Conservation (phyloP, 2,888 invertebrate genomes). For the Pedicia rivosa region DNA sequence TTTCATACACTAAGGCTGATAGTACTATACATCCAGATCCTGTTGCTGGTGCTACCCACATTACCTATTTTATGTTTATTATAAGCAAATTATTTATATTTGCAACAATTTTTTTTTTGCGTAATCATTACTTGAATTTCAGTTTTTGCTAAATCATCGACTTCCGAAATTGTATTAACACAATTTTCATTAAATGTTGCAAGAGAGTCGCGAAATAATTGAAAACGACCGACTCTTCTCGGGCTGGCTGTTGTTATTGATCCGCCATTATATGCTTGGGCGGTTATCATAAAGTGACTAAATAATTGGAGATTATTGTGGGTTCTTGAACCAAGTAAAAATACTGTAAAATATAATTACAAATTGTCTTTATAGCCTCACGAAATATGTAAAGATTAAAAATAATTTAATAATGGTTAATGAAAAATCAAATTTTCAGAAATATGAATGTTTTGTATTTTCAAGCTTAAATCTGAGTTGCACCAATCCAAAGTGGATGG, state of each 20-base stretch:
- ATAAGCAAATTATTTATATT: not conserved
- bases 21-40: constrained; percentile 78
- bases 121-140: constrained; percentile 52
- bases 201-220: constrained; percentile 42
- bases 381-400: too few species aligned
- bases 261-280: constrained; percentile 34
- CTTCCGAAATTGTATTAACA: constrained; percentile 68
- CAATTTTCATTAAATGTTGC: constrained; percentile 62
- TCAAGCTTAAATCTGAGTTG: too few species aligned
- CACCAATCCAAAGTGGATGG: not conserved
- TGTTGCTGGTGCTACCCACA: constrained; percentile 78
- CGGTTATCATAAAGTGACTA: constrained; percentile 59
- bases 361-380: too few species aligned
- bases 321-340: constrained; percentile 48
- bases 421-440: too few species aligned
- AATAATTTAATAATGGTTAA: too few species aligned
- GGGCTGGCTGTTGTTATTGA: constrained; percentile 29
- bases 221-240: constrained; percentile 49
- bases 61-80: constrained; percentile 17
- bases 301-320: constrained; percentile 56
- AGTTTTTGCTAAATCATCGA: constrained; percentile 61
- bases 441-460: too few species aligned
- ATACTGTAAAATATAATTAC: too few species aligned
- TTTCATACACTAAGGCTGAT: constrained; percentile 78
- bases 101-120: not conserved